These are phyloP conservation scores for Characodon lateralis DNA, from an alignment of 2,797 vertebrate species.

Conservation along the genomic window DNA sequence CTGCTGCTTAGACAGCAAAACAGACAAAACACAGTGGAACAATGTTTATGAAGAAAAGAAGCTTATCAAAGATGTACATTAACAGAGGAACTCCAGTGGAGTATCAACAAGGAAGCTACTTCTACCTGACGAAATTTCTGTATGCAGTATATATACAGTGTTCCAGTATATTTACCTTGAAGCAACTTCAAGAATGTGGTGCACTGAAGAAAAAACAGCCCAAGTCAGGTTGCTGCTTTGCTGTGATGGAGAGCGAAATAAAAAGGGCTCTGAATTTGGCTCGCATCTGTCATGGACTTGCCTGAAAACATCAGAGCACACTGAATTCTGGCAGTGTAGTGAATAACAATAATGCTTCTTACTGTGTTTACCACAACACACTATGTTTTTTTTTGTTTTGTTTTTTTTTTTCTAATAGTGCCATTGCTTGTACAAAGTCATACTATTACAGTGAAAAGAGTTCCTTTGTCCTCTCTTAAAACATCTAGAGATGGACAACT, in stretches of 20 bases:
- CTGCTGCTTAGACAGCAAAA: not conserved
- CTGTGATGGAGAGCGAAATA: not conserved
- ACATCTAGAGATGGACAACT: not conserved
- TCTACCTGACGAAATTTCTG: too few relatives aligned
- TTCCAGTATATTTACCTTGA: too few relatives aligned
- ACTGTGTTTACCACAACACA: not conserved
- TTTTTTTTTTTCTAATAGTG: not conserved
- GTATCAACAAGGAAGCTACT: too few relatives aligned
- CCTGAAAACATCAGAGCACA: not conserved
- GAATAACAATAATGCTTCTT: not conserved
- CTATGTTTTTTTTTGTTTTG: not conserved
- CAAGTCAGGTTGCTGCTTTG: not conserved
- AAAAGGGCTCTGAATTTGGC: not conserved
- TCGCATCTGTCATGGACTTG: not conserved
- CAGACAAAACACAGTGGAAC: not conserved
- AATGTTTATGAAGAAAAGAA: not conserved
- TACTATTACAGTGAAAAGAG: not conserved
- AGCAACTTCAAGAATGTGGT: too few relatives aligned
- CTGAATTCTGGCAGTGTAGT: not conserved
- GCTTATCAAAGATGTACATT: not conserved
- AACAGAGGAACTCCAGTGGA: not conserved
- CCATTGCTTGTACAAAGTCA: not conserved
- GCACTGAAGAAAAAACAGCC: too few relatives aligned
- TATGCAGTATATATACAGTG: too few relatives aligned
- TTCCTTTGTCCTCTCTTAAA: not conserved